Percentiles rank a stretch among this genome's conserved stretches.
phyloP scores from a whole-genome alignment of 2,113 vertebrate genomes.

The Diglossa brunneiventris region DNA sequence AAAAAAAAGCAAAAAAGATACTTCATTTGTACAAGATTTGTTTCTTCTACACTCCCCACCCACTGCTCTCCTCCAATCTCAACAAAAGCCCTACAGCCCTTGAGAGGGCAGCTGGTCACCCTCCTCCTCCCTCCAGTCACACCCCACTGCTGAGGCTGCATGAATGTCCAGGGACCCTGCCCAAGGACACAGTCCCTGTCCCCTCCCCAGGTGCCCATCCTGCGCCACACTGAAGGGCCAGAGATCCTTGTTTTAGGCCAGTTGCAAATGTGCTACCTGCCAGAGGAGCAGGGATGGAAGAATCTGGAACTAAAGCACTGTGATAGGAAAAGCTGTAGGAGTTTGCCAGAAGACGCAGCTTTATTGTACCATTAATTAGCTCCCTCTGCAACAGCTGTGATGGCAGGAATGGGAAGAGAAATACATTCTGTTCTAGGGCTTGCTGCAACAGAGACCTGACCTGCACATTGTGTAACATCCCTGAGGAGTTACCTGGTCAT shows the following conservation, averaged over 20 bases:
- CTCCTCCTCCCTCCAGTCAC: not conserved
- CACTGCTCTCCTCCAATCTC: not conserved
- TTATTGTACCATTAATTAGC: not conserved
- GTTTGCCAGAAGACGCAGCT: not conserved
- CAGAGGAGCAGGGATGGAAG: not conserved
- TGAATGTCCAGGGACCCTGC: accelerated
- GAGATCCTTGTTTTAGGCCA: not conserved
- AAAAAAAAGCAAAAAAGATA: too few relatives aligned
- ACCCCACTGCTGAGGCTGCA: accelerated
- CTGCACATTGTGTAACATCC: not conserved
- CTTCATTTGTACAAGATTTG: not conserved
- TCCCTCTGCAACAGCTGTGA: not conserved
- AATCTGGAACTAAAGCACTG: not conserved
- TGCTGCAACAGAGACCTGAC: not conserved
- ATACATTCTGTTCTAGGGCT: not conserved
- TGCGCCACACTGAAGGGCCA: accelerated
- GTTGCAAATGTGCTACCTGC: not conserved
- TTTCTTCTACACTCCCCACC: not conserved
- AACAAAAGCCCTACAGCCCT: not conserved
- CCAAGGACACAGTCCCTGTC: accelerated
- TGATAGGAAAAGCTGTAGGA: not conserved
- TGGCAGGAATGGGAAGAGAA: not conserved
- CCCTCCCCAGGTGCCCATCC: accelerated
- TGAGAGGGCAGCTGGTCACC: not conserved
- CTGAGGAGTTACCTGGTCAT: not conserved